Evolutionary conservation across 2,888 invertebrate species (phyloP).

Genomic region (Zygogramma bicolorata): DNA sequence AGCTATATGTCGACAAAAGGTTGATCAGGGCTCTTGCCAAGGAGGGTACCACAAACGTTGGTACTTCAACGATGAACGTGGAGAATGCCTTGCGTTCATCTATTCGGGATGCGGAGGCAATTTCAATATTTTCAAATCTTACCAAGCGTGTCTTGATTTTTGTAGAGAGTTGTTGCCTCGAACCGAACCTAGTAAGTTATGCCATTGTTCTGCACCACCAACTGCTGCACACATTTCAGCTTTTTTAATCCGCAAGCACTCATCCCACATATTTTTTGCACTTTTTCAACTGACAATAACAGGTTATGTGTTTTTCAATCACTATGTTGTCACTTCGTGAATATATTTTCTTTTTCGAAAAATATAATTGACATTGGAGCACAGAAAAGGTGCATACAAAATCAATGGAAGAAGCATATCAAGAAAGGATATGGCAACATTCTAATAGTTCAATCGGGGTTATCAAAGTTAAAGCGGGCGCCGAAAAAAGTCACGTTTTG

Average conservation of each 20-base stretch:
- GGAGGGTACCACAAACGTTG: conserved; percentile 73
- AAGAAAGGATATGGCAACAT: too few species aligned
- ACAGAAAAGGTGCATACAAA: too few species aligned
- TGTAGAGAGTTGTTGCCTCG: conserved; percentile 66
- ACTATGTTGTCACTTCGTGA: too few species aligned
- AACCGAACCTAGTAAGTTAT: conserved; percentile 59
- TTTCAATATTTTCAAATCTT: conserved; percentile 84
- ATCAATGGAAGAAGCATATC: too few species aligned
- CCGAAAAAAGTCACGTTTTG: too few species aligned
- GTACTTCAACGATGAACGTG: conserved; percentile 78
- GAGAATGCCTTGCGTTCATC: conserved; percentile 82
- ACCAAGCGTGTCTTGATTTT: conserved; percentile 76
- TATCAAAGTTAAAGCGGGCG: too few species aligned
- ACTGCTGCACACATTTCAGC: not conserved
- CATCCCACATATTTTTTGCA: not conserved
- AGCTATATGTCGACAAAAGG: conserved; percentile 76
- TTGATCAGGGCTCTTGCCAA: conserved; percentile 74
- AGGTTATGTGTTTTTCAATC: too few species aligned
- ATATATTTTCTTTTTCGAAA: too few species aligned
- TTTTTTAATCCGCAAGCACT: not conserved
- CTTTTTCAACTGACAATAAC: not conserved
- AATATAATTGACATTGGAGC: too few species aligned
- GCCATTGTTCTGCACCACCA: not conserved
- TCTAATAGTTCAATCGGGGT: too few species aligned
- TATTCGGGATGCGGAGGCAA: conserved; percentile 92